Evolutionary conservation across 1,140 invertebrate genomes (phyloP).

Genomic region (Drosophila nebulosa): DNA sequence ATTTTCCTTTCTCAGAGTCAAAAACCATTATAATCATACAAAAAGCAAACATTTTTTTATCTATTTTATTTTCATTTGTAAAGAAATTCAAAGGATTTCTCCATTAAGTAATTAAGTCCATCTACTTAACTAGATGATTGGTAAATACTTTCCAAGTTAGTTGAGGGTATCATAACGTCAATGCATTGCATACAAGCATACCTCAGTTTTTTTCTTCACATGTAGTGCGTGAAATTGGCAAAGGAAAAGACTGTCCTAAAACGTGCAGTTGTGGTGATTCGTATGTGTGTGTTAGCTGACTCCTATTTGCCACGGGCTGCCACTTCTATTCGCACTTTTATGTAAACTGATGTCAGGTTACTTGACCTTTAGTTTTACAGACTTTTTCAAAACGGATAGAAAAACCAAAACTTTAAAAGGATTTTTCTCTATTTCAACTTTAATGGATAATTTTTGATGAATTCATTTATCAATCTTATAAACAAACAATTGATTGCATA

Average conservation of each 20-base stretch:
- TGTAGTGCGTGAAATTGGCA: slow-evolving; percentile 51
- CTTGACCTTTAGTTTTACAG: background rate
- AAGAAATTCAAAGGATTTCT: no score
- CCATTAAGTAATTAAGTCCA: no score
- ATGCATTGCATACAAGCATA: background rate
- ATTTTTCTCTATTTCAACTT: no score
- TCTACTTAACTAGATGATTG: no score
- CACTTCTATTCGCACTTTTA: background rate
- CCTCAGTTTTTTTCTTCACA: background rate
- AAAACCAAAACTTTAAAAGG: no score
- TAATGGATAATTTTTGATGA: no score
- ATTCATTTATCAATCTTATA: no score
- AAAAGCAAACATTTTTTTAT: no score
- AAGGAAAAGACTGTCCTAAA: slow-evolving; percentile 9
- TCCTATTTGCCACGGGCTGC: background rate
- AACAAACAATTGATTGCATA: no score
- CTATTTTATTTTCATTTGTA: no score
- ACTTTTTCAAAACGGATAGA: background rate
- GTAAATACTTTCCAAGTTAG: background rate
- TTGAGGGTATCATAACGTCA: background rate
- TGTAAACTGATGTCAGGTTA: background rate
- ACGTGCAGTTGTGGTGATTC: background rate
- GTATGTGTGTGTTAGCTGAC: background rate
- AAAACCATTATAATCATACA: no score
- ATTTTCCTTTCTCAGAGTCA: no score